These are phyloP conservation scores for Gandaritis pyraliata DNA, from an alignment of 2,888 invertebrate species.

Conservation along the genomic window DNA sequence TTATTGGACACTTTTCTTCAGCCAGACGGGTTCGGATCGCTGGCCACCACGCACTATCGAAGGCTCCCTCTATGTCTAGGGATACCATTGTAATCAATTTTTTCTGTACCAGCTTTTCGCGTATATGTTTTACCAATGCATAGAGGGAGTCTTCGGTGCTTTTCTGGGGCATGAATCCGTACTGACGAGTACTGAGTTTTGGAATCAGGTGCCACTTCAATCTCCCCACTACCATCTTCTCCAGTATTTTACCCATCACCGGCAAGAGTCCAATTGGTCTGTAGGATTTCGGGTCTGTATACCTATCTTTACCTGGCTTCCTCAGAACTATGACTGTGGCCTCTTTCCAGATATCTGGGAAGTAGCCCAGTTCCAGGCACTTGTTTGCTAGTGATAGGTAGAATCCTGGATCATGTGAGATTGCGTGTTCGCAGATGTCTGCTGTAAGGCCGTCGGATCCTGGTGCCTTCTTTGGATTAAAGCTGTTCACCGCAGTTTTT, in stretches of 20 bases:
- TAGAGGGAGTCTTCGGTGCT: slow-evolving; percentile 23
- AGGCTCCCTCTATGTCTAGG: too few relatives aligned
- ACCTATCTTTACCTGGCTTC: slow-evolving; percentile 8
- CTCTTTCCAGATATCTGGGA: slow-evolving; percentile 32
- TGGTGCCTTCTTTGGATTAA: slow-evolving; percentile 41
- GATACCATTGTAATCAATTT: slow-evolving; percentile 1
- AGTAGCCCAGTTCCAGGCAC: slow-evolving; percentile 34
- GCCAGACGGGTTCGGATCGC: neutral
- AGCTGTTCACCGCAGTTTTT: slow-evolving; percentile 5
- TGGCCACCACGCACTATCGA: neutral
- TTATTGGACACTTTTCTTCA: slow-evolving; percentile 9
- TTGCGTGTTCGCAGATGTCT: slow-evolving; percentile 33
- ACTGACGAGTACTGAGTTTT: neutral
- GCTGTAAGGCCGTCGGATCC: slow-evolving; percentile 16
- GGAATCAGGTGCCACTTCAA: slow-evolving; percentile 13
- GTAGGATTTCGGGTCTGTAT: slow-evolving; percentile 37
- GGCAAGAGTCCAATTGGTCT: slow-evolving; percentile 42
- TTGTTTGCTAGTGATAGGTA: slow-evolving; percentile 25
- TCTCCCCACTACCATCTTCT: slow-evolving; percentile 3
- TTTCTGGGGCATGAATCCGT: too few relatives aligned
- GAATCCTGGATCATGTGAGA: slow-evolving; percentile 22
- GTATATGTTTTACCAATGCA: slow-evolving; percentile 2
- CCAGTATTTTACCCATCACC: slow-evolving; percentile 34
- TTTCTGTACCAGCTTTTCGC: neutral
- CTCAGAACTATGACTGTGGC: slow-evolving; percentile 13